Conservation (phyloP, 2,888 invertebrate species). For the Plemyria rubiginata region DNA sequence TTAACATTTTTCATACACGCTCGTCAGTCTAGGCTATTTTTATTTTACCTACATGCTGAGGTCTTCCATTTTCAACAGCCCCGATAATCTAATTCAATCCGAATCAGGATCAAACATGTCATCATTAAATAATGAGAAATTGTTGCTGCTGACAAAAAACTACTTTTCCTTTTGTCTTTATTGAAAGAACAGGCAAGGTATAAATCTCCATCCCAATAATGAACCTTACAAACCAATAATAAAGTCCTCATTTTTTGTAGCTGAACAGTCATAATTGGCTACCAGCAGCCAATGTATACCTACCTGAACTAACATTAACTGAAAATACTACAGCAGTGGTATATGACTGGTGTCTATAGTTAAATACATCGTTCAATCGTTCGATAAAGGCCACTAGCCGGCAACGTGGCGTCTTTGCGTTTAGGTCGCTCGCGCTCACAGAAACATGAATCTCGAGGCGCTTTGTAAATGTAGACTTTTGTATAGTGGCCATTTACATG, state of each 20-base stretch:
- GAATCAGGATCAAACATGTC: neutral
- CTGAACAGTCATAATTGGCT: too few species aligned
- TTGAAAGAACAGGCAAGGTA: too few species aligned
- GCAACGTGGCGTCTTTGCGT: constrained; percentile 57
- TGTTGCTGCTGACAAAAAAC: too few species aligned
- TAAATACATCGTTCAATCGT: constrained; percentile 53
- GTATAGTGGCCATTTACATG: constrained; percentile 55
- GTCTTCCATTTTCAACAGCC: neutral
- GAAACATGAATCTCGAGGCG: constrained; percentile 58
- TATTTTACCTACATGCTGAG: neutral
- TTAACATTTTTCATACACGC: neutral
- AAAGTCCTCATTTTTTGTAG: too few species aligned
- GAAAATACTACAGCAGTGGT: constrained; percentile 29
- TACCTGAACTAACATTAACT: constrained; percentile 6
- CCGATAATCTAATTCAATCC: neutral
- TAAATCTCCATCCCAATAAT: too few species aligned
- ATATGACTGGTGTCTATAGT: constrained; percentile 25
- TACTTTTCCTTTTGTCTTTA: too few species aligned
- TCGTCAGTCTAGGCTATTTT: neutral
- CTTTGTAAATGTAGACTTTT: constrained; percentile 59
- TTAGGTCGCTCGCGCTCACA: constrained; percentile 53
- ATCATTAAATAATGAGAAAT: neutral
- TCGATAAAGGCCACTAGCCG: constrained; percentile 58
- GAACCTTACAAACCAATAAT: too few species aligned
- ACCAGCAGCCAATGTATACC: neutral